phyloP scores from a whole-genome alignment of 2,113 vertebrate species.

The Callaeas wilsoni region DNA sequence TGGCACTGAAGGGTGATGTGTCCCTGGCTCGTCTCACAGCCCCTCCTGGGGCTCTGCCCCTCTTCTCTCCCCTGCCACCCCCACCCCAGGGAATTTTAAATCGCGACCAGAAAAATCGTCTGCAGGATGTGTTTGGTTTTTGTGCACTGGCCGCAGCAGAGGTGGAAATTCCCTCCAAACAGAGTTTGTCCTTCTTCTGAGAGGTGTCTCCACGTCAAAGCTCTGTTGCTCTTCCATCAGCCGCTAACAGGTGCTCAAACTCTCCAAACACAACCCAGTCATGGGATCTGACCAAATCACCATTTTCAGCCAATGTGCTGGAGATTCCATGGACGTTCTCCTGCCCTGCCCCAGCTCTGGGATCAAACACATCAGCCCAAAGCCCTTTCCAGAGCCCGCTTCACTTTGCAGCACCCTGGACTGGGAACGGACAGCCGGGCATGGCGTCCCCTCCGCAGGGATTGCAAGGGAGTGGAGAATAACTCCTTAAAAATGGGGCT shows the following conservation, averaged over 20 bases:
- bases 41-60: accelerated
- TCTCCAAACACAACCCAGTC: no score
- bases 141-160: neutral
- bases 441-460: accelerated
- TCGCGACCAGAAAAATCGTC: neutral
- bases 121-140: neutral
- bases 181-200: neutral
- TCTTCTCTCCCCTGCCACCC: neutral
- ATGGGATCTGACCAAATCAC: accelerated
- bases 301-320: accelerated
- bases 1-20: accelerated
- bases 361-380: neutral
- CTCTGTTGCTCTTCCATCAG: neutral
- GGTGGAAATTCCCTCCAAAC: neutral
- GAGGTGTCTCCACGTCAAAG: neutral
- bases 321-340: neutral
- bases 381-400: neutral
- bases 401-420: neutral
- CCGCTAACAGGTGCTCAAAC: neutral
- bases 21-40: neutral
- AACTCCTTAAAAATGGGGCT: neutral
- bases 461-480: neutral
- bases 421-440: accelerated
- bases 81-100: neutral
- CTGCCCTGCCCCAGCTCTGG: neutral